These are phyloP conservation scores for Acanthornis magna DNA, from an alignment of 2,797 vertebrate genomes.

Conservation along the genomic window DNA sequence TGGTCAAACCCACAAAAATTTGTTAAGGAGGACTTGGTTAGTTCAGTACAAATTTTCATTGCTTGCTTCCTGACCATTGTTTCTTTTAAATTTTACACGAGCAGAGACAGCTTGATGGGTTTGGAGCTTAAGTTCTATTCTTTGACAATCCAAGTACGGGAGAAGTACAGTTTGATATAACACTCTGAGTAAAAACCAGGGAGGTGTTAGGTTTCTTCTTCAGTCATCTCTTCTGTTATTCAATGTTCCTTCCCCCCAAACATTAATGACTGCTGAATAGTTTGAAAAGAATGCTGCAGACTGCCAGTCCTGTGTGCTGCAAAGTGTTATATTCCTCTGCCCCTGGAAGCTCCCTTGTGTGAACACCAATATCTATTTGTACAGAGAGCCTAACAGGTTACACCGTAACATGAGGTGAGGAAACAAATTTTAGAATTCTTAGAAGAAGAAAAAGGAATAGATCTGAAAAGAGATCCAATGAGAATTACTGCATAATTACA, in stretches of 20 bases:
- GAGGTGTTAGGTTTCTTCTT: not conserved
- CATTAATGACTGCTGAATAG: not conserved
- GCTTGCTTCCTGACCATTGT: not conserved
- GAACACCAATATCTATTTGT: not conserved
- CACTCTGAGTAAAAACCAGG: not conserved
- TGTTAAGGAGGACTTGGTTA: not conserved
- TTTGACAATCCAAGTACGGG: not conserved
- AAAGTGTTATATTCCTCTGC: not conserved
- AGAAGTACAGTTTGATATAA: not conserved
- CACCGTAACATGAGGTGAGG: not conserved
- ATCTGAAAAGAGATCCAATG: not conserved
- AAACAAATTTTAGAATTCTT: not conserved
- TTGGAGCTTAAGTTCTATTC: not conserved
- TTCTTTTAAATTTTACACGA: not conserved
- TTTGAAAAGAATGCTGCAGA: not conserved
- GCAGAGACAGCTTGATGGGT: not conserved
- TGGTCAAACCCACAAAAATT: not conserved
- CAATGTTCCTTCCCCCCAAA: not conserved
- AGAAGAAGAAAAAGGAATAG: not conserved
- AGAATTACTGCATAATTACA: not conserved
- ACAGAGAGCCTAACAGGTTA: not conserved
- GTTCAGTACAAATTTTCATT: not conserved
- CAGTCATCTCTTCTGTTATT: not conserved
- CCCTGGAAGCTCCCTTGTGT: not conserved
- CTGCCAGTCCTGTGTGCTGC: not conserved